Evolutionary conservation across 1,140 invertebrate species (phyloP), one percentile per base, ranked within the genome.

Genomic region (Brachionus manjavacas): DNA sequence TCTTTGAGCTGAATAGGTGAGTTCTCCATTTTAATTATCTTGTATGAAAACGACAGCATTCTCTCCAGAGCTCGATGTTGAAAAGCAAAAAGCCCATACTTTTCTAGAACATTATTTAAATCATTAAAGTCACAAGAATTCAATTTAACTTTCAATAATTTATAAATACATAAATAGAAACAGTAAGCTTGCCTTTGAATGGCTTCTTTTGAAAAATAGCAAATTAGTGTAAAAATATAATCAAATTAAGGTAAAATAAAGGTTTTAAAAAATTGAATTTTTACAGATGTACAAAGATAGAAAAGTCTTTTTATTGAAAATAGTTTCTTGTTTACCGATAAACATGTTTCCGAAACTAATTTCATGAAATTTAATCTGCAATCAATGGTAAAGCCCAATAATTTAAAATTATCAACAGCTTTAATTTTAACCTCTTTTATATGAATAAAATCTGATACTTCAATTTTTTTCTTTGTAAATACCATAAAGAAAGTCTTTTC

Each of bases 151-250:
- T 28, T 28, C 28, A 28, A 28, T 28, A 28, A 64, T 64, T 64
- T 64, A 64, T 64, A 64, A 64, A 64, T 14, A 64, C 55, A 64
- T 64, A 64, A 64, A 64, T 64, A 64, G 23, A 64, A 64, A 64
- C 55, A 64, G 23, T 16, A 7, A 20, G 55, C 55, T 64, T 7
- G 23, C n/a, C 55, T 16, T 25, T 64, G 55, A 16, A 64, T 64
- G 23, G 55, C 55, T 64, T 64, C 55, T 64, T 64, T 64, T 64
- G 55, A 64, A 64, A 64, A 64, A 64, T 64, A 64, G 14, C 43
- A 46, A 46, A 46, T 46, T 46, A 46, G 43, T 46, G 43, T 46
- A 46, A 46, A 46, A 46, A 46, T 14, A 46, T 46, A 46, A 46
- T 46, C 43, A 46, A 46, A 46, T 3, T 46, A 46, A 46, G 28